Evolutionary conservation across 2,113 vertebrate genomes (phyloP), one percentile per base, ranked within the genome.

Genomic region (Herpetotheres cachinnans): DNA sequence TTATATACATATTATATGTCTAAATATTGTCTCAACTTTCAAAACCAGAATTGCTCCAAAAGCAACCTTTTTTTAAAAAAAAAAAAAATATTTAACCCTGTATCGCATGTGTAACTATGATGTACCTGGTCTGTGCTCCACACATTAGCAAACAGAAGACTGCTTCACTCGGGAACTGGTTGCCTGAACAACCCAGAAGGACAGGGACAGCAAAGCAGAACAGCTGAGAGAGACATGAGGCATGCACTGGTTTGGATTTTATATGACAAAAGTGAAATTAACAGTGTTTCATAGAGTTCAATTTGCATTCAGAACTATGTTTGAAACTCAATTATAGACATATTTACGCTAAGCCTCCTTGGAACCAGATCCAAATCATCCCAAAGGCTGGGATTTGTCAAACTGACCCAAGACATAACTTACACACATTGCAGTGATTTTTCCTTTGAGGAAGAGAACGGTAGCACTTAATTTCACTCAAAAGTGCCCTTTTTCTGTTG

Each of bases 401-500:
- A 71, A 82, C 9, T 1, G 1, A 18, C 30, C 44, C 0, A 9
- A 90, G 62, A 24, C 25, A 34, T 36, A 69, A 79, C 6, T 85
- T 80, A 69, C 6, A 30, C 27, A 74, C 32, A 18, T 30, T 52
- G 30, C 62, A 26, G 24, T 49, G 30, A 0, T 15, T 67, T 72
- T 63, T 79, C n/a, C 62, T 73, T 61, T 67, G 67, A 93, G 86
- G 73, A 89, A 82, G 73, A 42, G 80, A 95, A 83, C 3, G 3
- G 76, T 52, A 89, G 61, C 52, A 6, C 46, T 65, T 52, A 20
- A 40, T 50, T 87, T 92, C 5, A 7, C 81, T 76, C 25, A 27
- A 32, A 96, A 96, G 44, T 67, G 17, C 44, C 54, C 47, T 65
- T 92, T 82, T 83, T 67, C 73, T 94, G 67, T 93, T 89, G 91